Evolutionary conservation across 1,140 invertebrate species (phyloP).

Genomic region (Plodia interpunctella): DNA sequence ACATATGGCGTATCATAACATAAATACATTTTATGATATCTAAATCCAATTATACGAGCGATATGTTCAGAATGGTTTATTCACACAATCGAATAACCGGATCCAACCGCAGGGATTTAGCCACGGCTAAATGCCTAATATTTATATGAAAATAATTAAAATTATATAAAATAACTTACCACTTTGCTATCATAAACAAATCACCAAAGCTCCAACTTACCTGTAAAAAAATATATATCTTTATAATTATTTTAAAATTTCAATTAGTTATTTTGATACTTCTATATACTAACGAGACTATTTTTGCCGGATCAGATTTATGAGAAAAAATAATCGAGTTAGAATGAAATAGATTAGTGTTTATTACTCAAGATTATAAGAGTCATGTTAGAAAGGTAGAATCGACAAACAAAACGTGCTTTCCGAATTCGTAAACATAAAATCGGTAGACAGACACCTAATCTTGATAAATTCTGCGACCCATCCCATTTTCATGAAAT

Average conservation of each 20-base stretch:
- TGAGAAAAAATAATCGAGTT: too few relatives aligned
- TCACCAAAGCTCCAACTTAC: not conserved
- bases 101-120: too few relatives aligned
- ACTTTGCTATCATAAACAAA: not conserved
- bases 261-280: too few relatives aligned
- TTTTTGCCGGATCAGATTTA: too few relatives aligned
- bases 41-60: not conserved
- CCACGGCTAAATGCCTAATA: too few relatives aligned
- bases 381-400: not conserved
- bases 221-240: not conserved
- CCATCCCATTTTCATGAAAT: not conserved
- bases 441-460: not conserved
- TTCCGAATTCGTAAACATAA: not conserved
- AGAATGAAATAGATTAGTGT: not conserved
- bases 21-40: not conserved
- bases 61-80: not conserved
- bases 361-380: not conserved
- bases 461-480: not conserved
- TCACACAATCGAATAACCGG: not conserved
- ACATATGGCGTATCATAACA: slow-evolving; percentile 4
- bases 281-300: too few relatives aligned
- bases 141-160: not conserved
- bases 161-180: not conserved
- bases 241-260: not conserved
- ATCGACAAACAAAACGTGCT: not conserved